A percentile compares a stretch with the other conserved stretches of the same genome.
Conservation (phyloP, 1,140 invertebrate species). For the Drosophila bipectinata region DNA sequence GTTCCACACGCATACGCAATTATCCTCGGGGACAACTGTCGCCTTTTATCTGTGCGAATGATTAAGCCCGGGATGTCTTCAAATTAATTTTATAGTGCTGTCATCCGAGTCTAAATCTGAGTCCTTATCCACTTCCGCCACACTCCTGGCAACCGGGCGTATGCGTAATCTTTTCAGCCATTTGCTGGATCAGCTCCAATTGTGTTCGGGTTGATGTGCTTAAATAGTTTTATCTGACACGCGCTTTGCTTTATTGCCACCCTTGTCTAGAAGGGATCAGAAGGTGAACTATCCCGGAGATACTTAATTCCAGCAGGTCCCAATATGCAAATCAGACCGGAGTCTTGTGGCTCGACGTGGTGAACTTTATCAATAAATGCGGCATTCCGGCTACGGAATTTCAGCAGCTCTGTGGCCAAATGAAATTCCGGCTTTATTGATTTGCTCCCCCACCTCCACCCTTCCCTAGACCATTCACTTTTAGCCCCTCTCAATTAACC, state of each 20-base stretch:
- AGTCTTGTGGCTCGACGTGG: conserved; percentile 7
- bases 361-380: conserved; percentile 52
- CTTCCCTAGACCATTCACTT: background rate
- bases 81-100: conserved; percentile 78
- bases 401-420: conserved; percentile 50
- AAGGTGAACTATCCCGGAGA: conserved; percentile 21
- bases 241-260: conserved; percentile 12
- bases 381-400: conserved; percentile 65
- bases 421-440: conserved; percentile 79
- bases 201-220: conserved; percentile 26
- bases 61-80: conserved; percentile 73
- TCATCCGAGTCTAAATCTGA: conserved; percentile 12
- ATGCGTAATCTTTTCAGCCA: conserved; percentile 56
- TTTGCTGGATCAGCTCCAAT: conserved; percentile 48
- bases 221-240: conserved; percentile 52
- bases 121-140: background rate
- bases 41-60: conserved; percentile 77
- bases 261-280: conserved; percentile 1
- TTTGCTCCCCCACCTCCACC: conserved; percentile 23
- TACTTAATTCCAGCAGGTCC: conserved; percentile 32
- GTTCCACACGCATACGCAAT: conserved; percentile 73
- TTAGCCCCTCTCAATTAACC: conserved; percentile 22
- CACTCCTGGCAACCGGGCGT: conserved; percentile 14
- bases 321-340: conserved; percentile 71
- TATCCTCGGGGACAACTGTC: conserved; percentile 76